Evolutionary conservation across 2,113 vertebrate genomes (phyloP), one percentile per base, ranked within the genome.

Genomic region (Chinchilla lanigera): DNA sequence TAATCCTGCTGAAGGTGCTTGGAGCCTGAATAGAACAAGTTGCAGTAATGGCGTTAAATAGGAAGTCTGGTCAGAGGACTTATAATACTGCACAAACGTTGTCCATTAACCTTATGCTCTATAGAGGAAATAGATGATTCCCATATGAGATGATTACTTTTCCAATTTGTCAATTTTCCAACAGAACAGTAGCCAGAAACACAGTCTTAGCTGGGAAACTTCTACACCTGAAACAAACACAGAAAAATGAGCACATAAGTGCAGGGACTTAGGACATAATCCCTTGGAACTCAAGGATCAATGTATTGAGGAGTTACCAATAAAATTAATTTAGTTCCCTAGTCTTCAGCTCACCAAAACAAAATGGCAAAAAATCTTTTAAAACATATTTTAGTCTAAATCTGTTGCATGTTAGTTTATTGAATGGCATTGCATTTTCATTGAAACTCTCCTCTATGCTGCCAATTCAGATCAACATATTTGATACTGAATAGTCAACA

Each of bases 401-500:
- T 60, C 85, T 82, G 41, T 91, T 58, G n/a, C 73, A 81, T 10
- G 60, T 60, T 94, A 84, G 81, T 92, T 97, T 91, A 96, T 87
- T 67, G 93, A 97, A 95, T 86, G 44, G 44, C 20, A 35, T 71
- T 81, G 33, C 35, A 61, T 92, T 96, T 96, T 97, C 61, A 85
- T 35, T 77, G 13, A 93, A 96, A 98, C 5, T 94, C 5, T 94
- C 10, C 67, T 91, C 17, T 60, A 33, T 69, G 35, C 33, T 94
- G 33, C 67, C 94, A 93, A 92, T 97, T 95, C 86, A 94, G 65
- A 92, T 96, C 86, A 97, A 78, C 77, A 81, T 94, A 95, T 89
- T 89, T 94, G n/a, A 89, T 95, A 95, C 54, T 95, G 67, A 81
- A 56, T 35, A 96, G 28, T 92, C 61, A 0, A 44, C 56, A n/a